These are phyloP conservation scores for Atherinomorus stipes DNA, from an alignment of 2,113 vertebrate genomes.

Conservation along the genomic window DNA sequence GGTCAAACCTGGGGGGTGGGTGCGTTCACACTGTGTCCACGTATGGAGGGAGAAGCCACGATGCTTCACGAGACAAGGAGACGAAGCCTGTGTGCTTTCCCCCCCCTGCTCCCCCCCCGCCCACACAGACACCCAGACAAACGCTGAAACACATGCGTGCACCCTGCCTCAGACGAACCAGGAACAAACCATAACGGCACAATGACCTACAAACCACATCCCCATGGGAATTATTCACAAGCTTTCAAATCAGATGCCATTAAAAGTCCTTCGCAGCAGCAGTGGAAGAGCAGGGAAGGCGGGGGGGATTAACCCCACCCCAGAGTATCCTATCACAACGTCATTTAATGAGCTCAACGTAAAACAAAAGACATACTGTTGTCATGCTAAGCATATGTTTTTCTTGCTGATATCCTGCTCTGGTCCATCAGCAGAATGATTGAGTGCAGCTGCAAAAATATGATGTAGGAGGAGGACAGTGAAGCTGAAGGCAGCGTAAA, in stretches of 20 bases:
- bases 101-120: slow-evolving; percentile 21
- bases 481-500: not conserved
- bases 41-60: slow-evolving; percentile 5
- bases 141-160: slow-evolving; percentile 23
- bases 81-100: slow-evolving; percentile 17
- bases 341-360: slow-evolving; percentile 38
- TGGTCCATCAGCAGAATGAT: not conserved
- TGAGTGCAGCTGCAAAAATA: not conserved
- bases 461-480: too few relatives aligned
- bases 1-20: slow-evolving; percentile 58
- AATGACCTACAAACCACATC: slow-evolving; percentile 79
- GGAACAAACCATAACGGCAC: slow-evolving; percentile 68
- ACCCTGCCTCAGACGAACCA: slow-evolving; percentile 66
- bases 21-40: slow-evolving; percentile 42
- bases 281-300: not conserved
- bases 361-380: slow-evolving; percentile 40
- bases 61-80: slow-evolving; percentile 44
- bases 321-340: slow-evolving; percentile 35
- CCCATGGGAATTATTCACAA: slow-evolving; percentile 71
- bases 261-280: slow-evolving; percentile 57
- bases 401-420: slow-evolving; percentile 1
- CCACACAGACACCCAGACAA: slow-evolving; percentile 19
- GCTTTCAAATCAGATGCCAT: slow-evolving; percentile 71
- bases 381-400: slow-evolving; percentile 24
- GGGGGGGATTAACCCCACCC: not conserved